These are phyloP conservation scores for Drosophila tripunctata DNA, from an alignment of 2,888 invertebrate species.

Conservation along the genomic window DNA sequence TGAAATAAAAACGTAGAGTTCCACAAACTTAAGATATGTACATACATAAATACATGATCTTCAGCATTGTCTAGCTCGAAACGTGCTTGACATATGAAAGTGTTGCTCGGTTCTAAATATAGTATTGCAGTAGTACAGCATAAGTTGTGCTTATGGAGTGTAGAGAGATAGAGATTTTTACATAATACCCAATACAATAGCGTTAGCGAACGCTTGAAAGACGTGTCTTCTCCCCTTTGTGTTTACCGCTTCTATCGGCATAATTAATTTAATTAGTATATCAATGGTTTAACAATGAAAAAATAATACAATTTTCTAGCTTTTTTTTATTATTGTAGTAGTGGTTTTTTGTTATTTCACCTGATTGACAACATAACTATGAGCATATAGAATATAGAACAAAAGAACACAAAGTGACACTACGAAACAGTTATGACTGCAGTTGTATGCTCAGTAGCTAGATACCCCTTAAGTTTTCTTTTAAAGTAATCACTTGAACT, in stretches of 20 bases:
- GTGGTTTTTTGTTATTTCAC: conserved; percentile 13
- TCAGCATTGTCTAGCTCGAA: too few species aligned
- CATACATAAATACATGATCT: too few species aligned
- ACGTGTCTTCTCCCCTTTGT: conserved; percentile 22
- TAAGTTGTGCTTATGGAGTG: conserved; percentile 9
- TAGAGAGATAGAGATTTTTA: not conserved
- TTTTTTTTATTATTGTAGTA: conserved; percentile 20
- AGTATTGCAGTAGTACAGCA: not conserved
- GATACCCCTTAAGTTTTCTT: too few species aligned
- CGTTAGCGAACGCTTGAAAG: conserved; percentile 16
- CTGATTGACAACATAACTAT: conserved; percentile 38
- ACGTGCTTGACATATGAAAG: conserved; percentile 28
- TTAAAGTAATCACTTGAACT: too few species aligned
- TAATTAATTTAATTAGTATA: conserved; percentile 42
- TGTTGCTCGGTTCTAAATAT: not conserved
- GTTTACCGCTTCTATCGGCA: conserved; percentile 22
- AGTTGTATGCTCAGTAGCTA: not conserved
- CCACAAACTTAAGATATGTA: not conserved
- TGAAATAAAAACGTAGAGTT: not conserved
- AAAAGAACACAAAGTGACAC: conserved; percentile 2
- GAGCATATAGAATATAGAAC: conserved; percentile 8
- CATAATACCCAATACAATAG: conserved; percentile 5
- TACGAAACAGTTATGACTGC: not conserved
- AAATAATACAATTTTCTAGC: conserved; percentile 8
- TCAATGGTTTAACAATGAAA: conserved; percentile 14